A percentile compares a stretch with the other conserved stretches of the same genome.
Evolutionary conservation across 1,140 invertebrate species (phyloP).

Genomic region (Megathymus violae): DNA sequence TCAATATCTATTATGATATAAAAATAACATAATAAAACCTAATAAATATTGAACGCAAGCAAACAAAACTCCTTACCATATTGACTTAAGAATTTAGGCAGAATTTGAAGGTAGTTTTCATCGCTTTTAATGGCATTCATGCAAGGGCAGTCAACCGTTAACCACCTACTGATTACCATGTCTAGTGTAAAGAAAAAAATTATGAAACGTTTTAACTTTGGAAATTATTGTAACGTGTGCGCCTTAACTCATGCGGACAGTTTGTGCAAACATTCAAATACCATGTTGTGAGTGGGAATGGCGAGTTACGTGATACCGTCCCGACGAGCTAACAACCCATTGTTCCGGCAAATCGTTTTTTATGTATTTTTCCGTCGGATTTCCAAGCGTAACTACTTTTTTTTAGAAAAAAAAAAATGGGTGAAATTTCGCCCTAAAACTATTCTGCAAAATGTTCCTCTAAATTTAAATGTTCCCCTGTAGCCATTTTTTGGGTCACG

Average conservation of each 20-base stretch:
- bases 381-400: slow-evolving; percentile 11
- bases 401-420: slow-evolving; percentile 1
- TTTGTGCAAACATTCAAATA: slow-evolving; percentile 51
- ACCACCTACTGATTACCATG: no score
- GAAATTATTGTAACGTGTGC: neutral
- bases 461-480: neutral
- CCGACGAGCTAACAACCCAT: slow-evolving; percentile 45
- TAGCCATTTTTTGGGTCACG: no score
- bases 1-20: no score
- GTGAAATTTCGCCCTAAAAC: neutral
- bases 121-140: no score
- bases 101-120: no score
- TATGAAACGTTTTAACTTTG: no score
- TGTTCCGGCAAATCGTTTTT: slow-evolving; percentile 24
- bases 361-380: slow-evolving; percentile 17
- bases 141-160: no score
- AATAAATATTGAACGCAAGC: no score
- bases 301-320: slow-evolving; percentile 28
- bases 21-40: no score
- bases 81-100: no score
- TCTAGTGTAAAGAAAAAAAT: slow-evolving; percentile 2
- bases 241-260: slow-evolving; percentile 49
- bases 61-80: no score
- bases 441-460: neutral
- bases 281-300: slow-evolving; percentile 35